Evolutionary conservation across 2,113 vertebrate species (phyloP).

Genomic region (Caranx melampygus): DNA sequence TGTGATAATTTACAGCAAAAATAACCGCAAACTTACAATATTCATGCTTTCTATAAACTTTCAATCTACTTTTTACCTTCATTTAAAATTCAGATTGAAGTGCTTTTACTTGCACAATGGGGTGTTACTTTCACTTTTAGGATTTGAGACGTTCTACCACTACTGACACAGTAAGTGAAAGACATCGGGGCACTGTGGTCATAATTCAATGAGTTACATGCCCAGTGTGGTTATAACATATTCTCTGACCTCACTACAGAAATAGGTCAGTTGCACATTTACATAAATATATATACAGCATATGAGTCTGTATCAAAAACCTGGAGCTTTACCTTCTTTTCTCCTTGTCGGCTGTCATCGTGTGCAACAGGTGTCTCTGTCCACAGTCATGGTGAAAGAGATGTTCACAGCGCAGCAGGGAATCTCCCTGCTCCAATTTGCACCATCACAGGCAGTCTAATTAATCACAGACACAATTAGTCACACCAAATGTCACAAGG

Average conservation of each 20-base stretch:
- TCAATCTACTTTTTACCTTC: not conserved
- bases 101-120: not conserved
- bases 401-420: conserved; percentile 35
- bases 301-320: too few relatives aligned
- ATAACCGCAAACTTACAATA: not conserved
- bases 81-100: not conserved
- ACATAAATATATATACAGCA: not conserved
- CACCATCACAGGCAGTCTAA: conserved; percentile 51
- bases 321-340: conserved; percentile 69
- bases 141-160: not conserved
- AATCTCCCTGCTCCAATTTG: conserved; percentile 27
- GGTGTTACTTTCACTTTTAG: not conserved
- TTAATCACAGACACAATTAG: conserved; percentile 53
- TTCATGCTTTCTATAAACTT: too few relatives aligned
- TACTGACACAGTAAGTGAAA: not conserved
- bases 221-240: conserved; percentile 1
- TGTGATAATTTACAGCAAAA: not conserved
- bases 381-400: conserved; percentile 29
- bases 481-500: conserved; percentile 44
- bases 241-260: not conserved
- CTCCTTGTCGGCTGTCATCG: conserved; percentile 76
- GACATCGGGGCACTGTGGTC: not conserved
- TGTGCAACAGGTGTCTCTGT: conserved; percentile 30
- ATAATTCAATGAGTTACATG: not conserved
- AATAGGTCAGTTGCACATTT: not conserved